Evolutionary conservation across 2,113 vertebrate species (phyloP).

Genomic region (Macrotus californicus): DNA sequence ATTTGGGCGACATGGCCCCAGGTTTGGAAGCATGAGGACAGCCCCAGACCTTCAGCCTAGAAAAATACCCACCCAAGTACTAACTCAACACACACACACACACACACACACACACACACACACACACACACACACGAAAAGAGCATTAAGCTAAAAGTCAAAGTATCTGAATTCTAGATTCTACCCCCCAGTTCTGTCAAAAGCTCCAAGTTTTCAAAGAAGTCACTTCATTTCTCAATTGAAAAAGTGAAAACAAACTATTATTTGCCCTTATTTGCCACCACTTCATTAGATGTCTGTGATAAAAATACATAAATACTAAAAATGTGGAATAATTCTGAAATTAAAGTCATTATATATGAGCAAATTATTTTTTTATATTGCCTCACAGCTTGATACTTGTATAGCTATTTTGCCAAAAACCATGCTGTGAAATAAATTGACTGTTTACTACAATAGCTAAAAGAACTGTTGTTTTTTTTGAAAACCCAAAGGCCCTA

Average conservation of each 20-base stretch:
- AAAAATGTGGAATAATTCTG: constrained; percentile 30
- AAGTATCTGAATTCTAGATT: neutral
- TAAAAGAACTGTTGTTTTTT: constrained; percentile 61
- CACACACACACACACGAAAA: neutral
- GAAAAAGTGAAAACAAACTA: constrained; percentile 2
- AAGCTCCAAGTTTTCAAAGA: neutral
- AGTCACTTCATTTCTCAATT: neutral
- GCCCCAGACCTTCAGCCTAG: neutral
- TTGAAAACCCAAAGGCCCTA: constrained; percentile 47
- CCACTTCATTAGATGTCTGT: neutral
- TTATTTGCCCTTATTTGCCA: neutral
- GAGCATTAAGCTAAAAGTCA: neutral
- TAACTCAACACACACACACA: neutral
- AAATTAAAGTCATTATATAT: constrained; percentile 61
- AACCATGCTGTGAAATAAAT: constrained; percentile 72
- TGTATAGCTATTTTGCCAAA: constrained; percentile 55
- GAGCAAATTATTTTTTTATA: constrained; percentile 61
- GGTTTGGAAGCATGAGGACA: neutral
- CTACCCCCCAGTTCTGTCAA: neutral
- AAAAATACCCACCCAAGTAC: neutral
- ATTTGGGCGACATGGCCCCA: neutral
- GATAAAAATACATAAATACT: neutral
- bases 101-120: neutral
- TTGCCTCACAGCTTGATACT: constrained; percentile 63
- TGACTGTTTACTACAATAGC: constrained; percentile 67